phyloP scores from a whole-genome alignment of 2,888 invertebrate genomes.

The Autographa pulchrina region DNA sequence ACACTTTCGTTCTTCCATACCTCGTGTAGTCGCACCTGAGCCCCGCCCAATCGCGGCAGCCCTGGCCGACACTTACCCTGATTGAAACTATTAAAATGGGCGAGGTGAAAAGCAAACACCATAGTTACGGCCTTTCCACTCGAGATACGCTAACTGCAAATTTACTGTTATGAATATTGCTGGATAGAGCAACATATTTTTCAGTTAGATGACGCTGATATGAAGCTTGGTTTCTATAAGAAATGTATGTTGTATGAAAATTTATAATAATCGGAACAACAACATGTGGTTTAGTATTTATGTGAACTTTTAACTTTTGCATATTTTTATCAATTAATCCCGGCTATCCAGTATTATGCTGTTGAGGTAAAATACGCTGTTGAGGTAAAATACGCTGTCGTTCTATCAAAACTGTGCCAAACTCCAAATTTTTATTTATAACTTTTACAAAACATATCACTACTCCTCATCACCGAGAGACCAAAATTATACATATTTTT shows the following conservation, averaged over 20 bases:
- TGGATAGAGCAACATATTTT: slow-evolving; percentile 1
- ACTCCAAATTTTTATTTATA: no score
- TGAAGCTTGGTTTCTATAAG: background rate
- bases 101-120: slow-evolving; percentile 66
- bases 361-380: no score
- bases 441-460: no score
- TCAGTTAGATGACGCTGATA: slow-evolving; percentile 2
- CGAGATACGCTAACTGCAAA: slow-evolving; percentile 37
- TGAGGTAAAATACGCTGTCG: no score
- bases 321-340: no score
- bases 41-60: slow-evolving; percentile 58
- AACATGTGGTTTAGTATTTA: no score
- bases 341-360: no score
- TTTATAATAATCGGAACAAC: background rate
- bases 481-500: no score
- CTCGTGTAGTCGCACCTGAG: slow-evolving; percentile 57
- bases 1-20: slow-evolving; percentile 54
- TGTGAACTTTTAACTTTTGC: no score
- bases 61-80: slow-evolving; percentile 58
- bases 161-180: slow-evolving; percentile 37
- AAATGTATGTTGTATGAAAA: background rate
- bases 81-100: slow-evolving; percentile 70
- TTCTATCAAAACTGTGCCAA: no score
- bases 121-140: slow-evolving; percentile 53
- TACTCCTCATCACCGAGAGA: no score